Base-by-base conservation (phyloP, 2,113 vertebrate species). In the Lophius piscatorius region DNA sequence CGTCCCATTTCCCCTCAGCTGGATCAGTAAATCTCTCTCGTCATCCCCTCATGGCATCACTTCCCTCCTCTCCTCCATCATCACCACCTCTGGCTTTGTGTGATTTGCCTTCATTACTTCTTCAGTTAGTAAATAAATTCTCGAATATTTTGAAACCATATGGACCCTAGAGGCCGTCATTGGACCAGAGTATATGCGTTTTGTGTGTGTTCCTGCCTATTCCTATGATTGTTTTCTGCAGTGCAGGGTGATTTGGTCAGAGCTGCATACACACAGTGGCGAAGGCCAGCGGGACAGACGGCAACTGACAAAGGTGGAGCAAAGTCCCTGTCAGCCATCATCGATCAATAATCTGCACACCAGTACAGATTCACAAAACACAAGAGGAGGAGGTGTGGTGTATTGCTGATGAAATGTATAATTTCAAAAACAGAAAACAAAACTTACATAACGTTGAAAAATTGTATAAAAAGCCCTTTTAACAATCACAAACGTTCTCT, bases 31-130 rank as follows among this genome's bases (percentile, higher is more conserved):
- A 56, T 52, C 49, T 58, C 58, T 47, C 35, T 66, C 40, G 34
- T 59, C 35, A 23, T 54, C 26, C 40, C 46, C 40, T 52, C 3
- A 8, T 34, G 41, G 36, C 28, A 9, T 23, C 62, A 48, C 29
- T 36, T 48, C 58, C 45, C 55, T 50, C 63, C 41, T 40, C 23
- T 2, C 55, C 35, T 80, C 76, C 6, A 20, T 88, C 78, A 67
- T 70, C 78, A 76, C 74, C 58, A 60, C 55, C 36, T 71, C 78
- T 71, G 67, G 58, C 69, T 83, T 59, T 63, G 26, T 55, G 49
- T 40, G 51, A 80, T 74, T 86, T 77, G 68, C 71, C 49, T 60
- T 77, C 59, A 63, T 81, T 66, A 64, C 58, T 58, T 68, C 68
- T 50, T 49, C 38, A 57, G 60, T 75, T 56, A 24, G 54, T 72